Conservation (phyloP, 2,888 invertebrate species). For the Ypsolopha scabrella region DNA sequence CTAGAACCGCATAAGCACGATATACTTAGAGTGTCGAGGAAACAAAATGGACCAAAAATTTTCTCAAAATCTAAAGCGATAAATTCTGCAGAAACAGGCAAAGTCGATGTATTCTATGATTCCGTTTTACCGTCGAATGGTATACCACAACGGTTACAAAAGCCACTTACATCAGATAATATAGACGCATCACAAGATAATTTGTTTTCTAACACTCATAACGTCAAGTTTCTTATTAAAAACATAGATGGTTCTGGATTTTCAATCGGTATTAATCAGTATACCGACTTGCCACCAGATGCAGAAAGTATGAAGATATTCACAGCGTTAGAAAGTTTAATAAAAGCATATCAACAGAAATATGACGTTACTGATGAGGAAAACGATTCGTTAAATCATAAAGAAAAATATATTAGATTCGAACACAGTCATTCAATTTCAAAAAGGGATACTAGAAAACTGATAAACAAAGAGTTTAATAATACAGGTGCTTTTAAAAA, state of each 20-base stretch:
- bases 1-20: no score
- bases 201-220: conserved; percentile 23
- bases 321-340: conserved; percentile 40
- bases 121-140: no score
- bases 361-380: conserved; percentile 16
- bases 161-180: conserved; percentile 32
- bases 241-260: conserved; percentile 50
- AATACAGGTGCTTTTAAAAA: no score
- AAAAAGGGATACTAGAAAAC: not conserved
- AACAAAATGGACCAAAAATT: conserved; percentile 25
- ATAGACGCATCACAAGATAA: conserved; percentile 14
- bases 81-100: conserved; percentile 43
- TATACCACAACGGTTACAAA: conserved; percentile 37
- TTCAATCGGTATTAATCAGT: conserved; percentile 50
- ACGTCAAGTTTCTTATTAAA: conserved; percentile 40
- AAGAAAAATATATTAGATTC: not conserved
- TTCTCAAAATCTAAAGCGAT: conserved; percentile 31
- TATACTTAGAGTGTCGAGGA: no score
- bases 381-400: conserved; percentile 2
- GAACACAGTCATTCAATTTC: not conserved
- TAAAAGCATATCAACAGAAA: conserved; percentile 37
- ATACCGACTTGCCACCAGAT: conserved; percentile 44
- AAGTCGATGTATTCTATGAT: conserved; percentile 20
- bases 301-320: conserved; percentile 42
- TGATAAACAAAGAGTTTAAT: no score